These are phyloP conservation scores for Hippoglossus hippoglossus DNA, from an alignment of 2,797 vertebrate genomes.

Conservation along the genomic window DNA sequence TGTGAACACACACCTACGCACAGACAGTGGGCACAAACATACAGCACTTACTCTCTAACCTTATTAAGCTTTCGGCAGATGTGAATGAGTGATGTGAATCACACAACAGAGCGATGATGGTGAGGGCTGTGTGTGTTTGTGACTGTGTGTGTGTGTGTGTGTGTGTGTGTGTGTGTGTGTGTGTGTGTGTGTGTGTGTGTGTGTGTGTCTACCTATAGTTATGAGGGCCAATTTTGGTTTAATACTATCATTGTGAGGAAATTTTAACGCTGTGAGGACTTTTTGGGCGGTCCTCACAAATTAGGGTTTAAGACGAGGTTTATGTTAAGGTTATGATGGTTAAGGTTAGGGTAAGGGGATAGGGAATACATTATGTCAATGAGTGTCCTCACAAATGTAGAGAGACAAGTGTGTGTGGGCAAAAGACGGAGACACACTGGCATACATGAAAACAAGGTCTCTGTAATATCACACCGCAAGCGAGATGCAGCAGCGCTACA, in stretches of 20 bases:
- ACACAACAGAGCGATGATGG: constrained; percentile 57
- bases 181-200: neutral
- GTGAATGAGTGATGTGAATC: constrained; percentile 66
- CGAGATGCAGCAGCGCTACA: constrained; percentile 17
- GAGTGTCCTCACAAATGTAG: too few relatives aligned
- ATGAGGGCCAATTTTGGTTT: too few relatives aligned
- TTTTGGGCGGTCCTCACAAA: too few relatives aligned
- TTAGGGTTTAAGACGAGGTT: too few relatives aligned
- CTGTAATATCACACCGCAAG: constrained; percentile 40
- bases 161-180: neutral
- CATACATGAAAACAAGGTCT: constrained; percentile 32
- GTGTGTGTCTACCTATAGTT: too few relatives aligned
- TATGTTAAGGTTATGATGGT: too few relatives aligned
- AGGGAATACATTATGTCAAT: too few relatives aligned
- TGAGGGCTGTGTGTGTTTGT: constrained; percentile 9
- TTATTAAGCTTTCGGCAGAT: constrained; percentile 79
- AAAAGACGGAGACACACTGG: constrained; percentile 24
- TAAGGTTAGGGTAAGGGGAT: too few relatives aligned
- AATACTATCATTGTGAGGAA: too few relatives aligned
- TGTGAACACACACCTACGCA: constrained; percentile 9
- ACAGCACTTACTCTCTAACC: constrained; percentile 77
- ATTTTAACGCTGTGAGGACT: too few relatives aligned
- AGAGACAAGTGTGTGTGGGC: neutral
- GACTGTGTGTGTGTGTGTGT: constrained; percentile 5
- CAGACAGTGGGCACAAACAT: constrained; percentile 55